These are phyloP conservation scores for Drosophila lutescens DNA, from an alignment of 2,888 invertebrate genomes.

Conservation along the genomic window DNA sequence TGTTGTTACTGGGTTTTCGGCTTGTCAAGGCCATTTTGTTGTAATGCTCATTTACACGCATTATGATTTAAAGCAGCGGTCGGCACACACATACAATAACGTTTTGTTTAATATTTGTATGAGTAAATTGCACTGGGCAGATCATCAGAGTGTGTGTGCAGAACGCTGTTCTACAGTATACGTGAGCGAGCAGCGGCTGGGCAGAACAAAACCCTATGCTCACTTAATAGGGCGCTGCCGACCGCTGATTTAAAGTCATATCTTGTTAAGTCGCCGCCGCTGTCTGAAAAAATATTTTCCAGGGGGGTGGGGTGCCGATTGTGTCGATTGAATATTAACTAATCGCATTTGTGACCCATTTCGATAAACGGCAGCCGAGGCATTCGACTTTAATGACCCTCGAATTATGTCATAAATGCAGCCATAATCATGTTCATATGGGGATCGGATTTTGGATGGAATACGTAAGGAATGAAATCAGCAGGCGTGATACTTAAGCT, in stretches of 20 bases:
- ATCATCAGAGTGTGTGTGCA: too few species aligned
- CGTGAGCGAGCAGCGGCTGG: too few species aligned
- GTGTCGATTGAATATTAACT: constrained; percentile 32
- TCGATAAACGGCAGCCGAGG: constrained; percentile 14
- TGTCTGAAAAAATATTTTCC: constrained; percentile 45
- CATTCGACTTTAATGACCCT: constrained; percentile 18
- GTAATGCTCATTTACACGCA: constrained; percentile 66
- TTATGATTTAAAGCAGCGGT: constrained; percentile 61
- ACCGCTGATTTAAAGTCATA: constrained; percentile 57
- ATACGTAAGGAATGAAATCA: constrained; percentile 16
- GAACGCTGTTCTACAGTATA: too few species aligned
- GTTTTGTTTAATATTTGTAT: too few species aligned
- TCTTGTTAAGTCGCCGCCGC: constrained; percentile 59
- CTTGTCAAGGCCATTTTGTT: constrained; percentile 62
- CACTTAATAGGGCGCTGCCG: too few species aligned
- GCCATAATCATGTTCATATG: constrained; percentile 6
- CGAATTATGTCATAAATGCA: constrained; percentile 38
- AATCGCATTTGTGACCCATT: constrained; percentile 23
- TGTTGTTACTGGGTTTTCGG: constrained; percentile 8
- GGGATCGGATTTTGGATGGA: constrained; percentile 1
- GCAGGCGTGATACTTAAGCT: constrained; percentile 4
- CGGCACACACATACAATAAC: too few species aligned
- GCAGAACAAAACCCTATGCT: too few species aligned
- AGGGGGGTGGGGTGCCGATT: constrained; percentile 5
- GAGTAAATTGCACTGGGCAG: too few species aligned